Percentiles rank a stretch among this genome's conserved stretches.
Conservation (phyloP, 2,888 invertebrate genomes). For the Lepidonotus clava region DNA sequence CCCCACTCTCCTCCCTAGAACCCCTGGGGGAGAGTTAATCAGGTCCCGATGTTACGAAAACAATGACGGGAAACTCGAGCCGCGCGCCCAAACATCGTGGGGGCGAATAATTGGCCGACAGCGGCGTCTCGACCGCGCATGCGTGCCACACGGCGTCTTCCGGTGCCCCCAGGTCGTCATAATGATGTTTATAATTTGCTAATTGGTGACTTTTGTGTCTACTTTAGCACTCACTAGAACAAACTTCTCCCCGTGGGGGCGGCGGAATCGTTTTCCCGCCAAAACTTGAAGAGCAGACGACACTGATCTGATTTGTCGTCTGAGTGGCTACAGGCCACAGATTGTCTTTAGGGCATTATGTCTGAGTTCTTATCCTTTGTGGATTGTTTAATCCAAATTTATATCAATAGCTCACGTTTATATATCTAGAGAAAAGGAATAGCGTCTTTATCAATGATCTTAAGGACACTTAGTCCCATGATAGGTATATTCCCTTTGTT, state of each 20-base stretch:
- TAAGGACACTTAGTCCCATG: too few species aligned
- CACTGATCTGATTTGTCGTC: too few species aligned
- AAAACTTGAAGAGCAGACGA: too few species aligned
- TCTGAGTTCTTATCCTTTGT: too few species aligned
- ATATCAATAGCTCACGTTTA: too few species aligned
- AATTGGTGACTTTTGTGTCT: not conserved
- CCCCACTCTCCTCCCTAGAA: not conserved
- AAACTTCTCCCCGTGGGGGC: not conserved
- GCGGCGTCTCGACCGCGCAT: slow-evolving; percentile 10
- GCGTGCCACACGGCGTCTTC: not conserved
- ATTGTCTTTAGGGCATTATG: too few species aligned
- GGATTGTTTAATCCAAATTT: too few species aligned
- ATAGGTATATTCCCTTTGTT: too few species aligned
- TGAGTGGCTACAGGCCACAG: too few species aligned
- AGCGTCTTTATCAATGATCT: too few species aligned
- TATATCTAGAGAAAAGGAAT: too few species aligned
- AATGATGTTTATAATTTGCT: slow-evolving; percentile 28
- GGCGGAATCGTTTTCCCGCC: too few species aligned
- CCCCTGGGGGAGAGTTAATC: slow-evolving; percentile 11
- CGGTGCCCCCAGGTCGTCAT: not conserved
- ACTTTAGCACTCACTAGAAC: not conserved
- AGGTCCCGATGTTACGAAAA: slow-evolving; percentile 25
- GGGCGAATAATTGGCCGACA: slow-evolving; percentile 39
- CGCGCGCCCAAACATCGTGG: slow-evolving; percentile 5
- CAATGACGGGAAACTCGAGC: slow-evolving; percentile 43